Evolutionary conservation across 2,797 vertebrate species (phyloP).

Genomic region (Rhabdophis nuchalis): DNA sequence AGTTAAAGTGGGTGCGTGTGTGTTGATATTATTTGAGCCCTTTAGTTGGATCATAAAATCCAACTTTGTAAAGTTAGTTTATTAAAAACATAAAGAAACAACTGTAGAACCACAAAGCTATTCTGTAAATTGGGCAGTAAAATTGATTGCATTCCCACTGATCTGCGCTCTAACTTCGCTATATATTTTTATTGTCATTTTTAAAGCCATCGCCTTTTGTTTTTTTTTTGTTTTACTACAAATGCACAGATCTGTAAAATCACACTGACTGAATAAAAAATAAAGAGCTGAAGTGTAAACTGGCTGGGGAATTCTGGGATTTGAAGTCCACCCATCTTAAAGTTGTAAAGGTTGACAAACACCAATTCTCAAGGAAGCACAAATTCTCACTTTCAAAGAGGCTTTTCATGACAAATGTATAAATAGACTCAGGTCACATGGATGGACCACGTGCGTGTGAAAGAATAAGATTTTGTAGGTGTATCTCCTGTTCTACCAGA

Average conservation of each 20-base stretch:
- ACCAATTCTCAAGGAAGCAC: not conserved
- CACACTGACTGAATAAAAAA: not conserved
- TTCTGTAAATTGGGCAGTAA: not conserved
- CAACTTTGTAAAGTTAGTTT: not conserved
- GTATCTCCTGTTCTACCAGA: not conserved
- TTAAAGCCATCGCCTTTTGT: not conserved
- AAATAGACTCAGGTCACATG: not conserved
- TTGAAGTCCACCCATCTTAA: not conserved
- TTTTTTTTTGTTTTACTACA: not conserved
- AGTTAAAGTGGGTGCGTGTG: not conserved
- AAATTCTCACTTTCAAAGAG: not conserved
- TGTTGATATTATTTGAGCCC: not conserved
- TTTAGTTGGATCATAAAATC: not conserved
- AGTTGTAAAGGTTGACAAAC: not conserved
- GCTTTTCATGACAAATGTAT: not conserved
- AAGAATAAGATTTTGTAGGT: not conserved
- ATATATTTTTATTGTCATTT: not conserved
- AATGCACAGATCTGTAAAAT: not conserved
- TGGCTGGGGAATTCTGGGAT: not conserved
- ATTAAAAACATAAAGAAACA: not conserved
- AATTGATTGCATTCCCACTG: not conserved
- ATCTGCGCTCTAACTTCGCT: not conserved
- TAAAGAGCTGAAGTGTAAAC: not conserved
- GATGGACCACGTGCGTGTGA: not conserved
- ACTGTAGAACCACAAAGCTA: not conserved